These are phyloP conservation scores for Drosophila atripex DNA, from an alignment of 2,888 invertebrate genomes.

Conservation along the genomic window DNA sequence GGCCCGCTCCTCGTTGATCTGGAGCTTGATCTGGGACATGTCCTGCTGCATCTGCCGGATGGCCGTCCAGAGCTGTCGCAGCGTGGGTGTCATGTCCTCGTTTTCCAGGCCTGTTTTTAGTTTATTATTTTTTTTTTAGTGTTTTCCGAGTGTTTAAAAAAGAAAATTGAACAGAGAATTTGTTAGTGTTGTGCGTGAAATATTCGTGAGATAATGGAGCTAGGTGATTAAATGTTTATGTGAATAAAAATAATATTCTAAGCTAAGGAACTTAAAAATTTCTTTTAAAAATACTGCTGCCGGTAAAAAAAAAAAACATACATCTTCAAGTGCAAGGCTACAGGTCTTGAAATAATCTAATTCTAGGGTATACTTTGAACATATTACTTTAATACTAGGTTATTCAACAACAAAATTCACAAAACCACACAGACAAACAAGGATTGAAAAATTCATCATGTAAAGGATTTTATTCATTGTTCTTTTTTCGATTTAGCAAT, in stretches of 20 bases:
- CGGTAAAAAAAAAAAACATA: not conserved
- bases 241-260: not conserved
- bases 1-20: constrained; percentile 84
- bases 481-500: constrained; percentile 17
- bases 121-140: constrained; percentile 12
- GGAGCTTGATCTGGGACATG: constrained; percentile 83
- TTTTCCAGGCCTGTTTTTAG: constrained; percentile 82
- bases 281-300: constrained; percentile 4
- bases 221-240: constrained; percentile 27
- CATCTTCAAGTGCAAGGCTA: constrained; percentile 49
- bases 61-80: constrained; percentile 83
- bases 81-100: constrained; percentile 84
- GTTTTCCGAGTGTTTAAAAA: constrained; percentile 31
- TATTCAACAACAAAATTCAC: constrained; percentile 23
- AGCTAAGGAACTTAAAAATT: not conserved
- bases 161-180: constrained; percentile 55
- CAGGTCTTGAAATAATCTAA: constrained; percentile 11
- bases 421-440: constrained; percentile 50
- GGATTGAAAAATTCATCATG: constrained; percentile 48
- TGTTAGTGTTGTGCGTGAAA: constrained; percentile 68
- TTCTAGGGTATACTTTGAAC: constrained; percentile 14
- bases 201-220: constrained; percentile 17
- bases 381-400: constrained; percentile 3
- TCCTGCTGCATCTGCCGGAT: constrained; percentile 84
- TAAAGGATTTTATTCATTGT: constrained; percentile 61